Percentiles rank a stretch among this genome's conserved stretches.
Conservation (phyloP, 2,888 invertebrate genomes). For the Spicauda simplicius region DNA sequence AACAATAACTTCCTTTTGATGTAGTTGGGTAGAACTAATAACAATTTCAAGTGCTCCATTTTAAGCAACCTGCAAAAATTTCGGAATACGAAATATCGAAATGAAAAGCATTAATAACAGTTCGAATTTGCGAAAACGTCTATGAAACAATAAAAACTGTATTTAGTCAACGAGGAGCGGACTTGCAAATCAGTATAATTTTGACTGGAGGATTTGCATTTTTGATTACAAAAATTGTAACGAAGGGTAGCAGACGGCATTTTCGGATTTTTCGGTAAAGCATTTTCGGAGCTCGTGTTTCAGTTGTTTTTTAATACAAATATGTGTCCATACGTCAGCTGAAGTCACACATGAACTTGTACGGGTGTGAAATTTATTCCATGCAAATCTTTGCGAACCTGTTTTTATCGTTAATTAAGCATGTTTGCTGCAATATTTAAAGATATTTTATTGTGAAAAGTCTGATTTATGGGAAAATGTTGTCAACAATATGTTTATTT, state of each 20-base stretch:
- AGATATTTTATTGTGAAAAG: no score
- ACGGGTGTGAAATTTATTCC: constrained; percentile 13
- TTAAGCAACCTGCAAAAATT: background rate
- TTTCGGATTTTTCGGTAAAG: constrained; percentile 31
- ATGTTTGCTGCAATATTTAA: no score
- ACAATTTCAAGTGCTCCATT: background rate
- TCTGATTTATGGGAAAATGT: no score
- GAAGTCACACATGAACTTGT: constrained; percentile 24
- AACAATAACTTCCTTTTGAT: no score
- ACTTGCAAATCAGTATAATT: constrained; percentile 51
- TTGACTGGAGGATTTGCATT: constrained; percentile 49
- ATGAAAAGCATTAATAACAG: background rate
- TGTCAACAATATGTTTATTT: no score
- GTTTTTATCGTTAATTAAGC: no score
- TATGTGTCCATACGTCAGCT: constrained; percentile 22
- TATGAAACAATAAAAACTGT: constrained; percentile 41
- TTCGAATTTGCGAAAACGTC: constrained; percentile 30
- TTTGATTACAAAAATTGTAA: constrained; percentile 52
- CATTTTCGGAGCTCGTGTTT: constrained; percentile 16
- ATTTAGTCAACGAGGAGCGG: constrained; percentile 44
- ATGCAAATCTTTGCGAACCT: no score
- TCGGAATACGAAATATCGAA: background rate
- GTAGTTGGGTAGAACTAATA: no score
- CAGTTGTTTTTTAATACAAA: constrained; percentile 20
- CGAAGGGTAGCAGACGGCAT: constrained; percentile 40